These are phyloP conservation scores for Cerceris rybyensis DNA, from an alignment of 2,888 invertebrate species.

Conservation along the genomic window DNA sequence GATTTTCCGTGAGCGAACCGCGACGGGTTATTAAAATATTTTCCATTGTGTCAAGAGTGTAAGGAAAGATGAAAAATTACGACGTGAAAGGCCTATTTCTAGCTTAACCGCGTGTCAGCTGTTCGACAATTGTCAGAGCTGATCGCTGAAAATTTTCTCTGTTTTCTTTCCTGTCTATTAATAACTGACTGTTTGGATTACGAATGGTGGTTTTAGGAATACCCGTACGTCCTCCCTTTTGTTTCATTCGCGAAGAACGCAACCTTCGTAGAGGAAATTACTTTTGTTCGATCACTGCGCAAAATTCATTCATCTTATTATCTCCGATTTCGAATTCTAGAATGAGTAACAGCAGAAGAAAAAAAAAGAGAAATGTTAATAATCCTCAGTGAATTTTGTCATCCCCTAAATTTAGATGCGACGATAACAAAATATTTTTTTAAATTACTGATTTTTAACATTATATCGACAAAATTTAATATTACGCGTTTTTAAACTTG, in stretches of 20 bases:
- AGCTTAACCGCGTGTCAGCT: slow-evolving; percentile 46
- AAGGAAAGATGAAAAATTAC: slow-evolving; percentile 1
- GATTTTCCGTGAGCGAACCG: neutral
- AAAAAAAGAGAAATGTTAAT: too few relatives aligned
- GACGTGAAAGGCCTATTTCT: slow-evolving; percentile 43
- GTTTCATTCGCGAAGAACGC: slow-evolving; percentile 41
- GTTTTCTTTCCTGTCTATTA: slow-evolving; percentile 64
- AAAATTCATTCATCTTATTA: neutral
- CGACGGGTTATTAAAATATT: neutral
- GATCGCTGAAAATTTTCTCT: slow-evolving; percentile 63
- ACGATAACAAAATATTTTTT: too few relatives aligned
- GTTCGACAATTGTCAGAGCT: slow-evolving; percentile 59
- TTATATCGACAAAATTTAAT: too few relatives aligned
- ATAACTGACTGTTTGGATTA: slow-evolving; percentile 62
- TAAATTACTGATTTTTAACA: too few relatives aligned
- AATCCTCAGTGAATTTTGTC: too few relatives aligned
- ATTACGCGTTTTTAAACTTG: too few relatives aligned
- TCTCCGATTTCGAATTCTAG: too few relatives aligned
- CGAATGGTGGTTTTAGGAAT: slow-evolving; percentile 57
- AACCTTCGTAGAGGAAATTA: slow-evolving; percentile 34
- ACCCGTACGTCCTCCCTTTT: slow-evolving; percentile 49
- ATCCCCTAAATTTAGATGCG: too few relatives aligned
- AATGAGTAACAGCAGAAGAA: too few relatives aligned
- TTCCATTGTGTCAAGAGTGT: neutral
- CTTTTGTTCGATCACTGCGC: neutral